These are phyloP conservation scores for Eupithecia pulchellata DNA, from an alignment of 2,888 invertebrate genomes.

Conservation along the genomic window DNA sequence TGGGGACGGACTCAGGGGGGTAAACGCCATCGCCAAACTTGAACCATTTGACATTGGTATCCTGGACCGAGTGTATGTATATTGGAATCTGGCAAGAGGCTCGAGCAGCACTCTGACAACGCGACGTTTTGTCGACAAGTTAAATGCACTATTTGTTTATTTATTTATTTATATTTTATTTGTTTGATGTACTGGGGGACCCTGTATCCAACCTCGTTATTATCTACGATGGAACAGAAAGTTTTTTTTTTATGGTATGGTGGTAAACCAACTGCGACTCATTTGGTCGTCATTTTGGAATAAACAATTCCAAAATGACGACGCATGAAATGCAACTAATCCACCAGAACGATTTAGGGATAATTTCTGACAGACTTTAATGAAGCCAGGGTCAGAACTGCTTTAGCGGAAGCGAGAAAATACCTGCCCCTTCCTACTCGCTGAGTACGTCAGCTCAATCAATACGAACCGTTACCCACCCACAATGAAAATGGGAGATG, in stretches of 20 bases:
- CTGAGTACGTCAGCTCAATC: constrained; percentile 32
- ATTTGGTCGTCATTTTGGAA: no score
- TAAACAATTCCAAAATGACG: no score
- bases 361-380: neutral
- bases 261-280: no score
- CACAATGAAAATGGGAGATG: constrained; percentile 41
- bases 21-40: neutral
- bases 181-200: no score
- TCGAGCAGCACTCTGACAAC: neutral
- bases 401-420: neutral
- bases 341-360: neutral
- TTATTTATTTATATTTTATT: no score
- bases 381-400: neutral
- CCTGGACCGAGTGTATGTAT: neutral
- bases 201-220: no score
- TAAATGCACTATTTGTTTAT: no score
- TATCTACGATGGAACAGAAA: no score
- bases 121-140: neutral
- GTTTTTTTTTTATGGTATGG: no score
- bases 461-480: constrained; percentile 46
- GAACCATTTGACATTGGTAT: neutral
- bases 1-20: constrained; percentile 20
- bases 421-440: neutral
- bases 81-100: neutral
- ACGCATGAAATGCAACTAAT: no score